phyloP scores from a whole-genome alignment of 2,888 invertebrate species.

The Cheilosia grossa region DNA sequence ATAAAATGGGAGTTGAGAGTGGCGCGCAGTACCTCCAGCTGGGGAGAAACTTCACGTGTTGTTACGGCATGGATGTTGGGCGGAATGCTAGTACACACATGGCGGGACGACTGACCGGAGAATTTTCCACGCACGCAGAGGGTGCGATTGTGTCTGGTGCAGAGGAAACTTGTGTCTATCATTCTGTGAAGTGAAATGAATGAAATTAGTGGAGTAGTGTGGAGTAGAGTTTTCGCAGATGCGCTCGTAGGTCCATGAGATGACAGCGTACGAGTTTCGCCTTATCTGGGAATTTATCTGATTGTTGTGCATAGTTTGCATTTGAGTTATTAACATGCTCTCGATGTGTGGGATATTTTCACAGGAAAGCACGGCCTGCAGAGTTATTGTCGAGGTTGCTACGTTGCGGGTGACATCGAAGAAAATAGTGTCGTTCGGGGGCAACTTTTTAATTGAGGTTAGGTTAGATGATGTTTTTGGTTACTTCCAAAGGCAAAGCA shows the following conservation, averaged over 20 bases:
- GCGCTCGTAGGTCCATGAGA: slow-evolving; percentile 51
- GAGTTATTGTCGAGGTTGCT: neutral
- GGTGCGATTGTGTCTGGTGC: slow-evolving; percentile 49
- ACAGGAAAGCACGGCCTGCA: slow-evolving; percentile 2
- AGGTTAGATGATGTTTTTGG: neutral
- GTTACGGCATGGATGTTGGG: slow-evolving; percentile 51
- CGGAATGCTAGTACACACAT: slow-evolving; percentile 58
- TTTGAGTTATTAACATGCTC: slow-evolving; percentile 24
- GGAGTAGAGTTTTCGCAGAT: slow-evolving; percentile 50
- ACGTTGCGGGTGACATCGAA: slow-evolving; percentile 22
- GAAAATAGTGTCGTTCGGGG: neutral
- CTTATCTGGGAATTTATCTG: slow-evolving; percentile 64
- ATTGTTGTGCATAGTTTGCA: slow-evolving; percentile 45
- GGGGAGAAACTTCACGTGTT: slow-evolving; percentile 63
- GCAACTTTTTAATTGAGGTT: neutral
- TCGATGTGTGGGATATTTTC: slow-evolving; percentile 37
- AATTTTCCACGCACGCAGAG: slow-evolving; percentile 42
- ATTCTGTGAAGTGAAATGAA: slow-evolving; percentile 56
- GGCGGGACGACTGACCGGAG: slow-evolving; percentile 1
- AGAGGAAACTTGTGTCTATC: slow-evolving; percentile 63
- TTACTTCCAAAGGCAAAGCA: too few species aligned
- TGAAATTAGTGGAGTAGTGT: slow-evolving; percentile 45
- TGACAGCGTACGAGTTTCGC: slow-evolving; percentile 17
- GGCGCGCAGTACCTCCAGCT: slow-evolving; percentile 31
- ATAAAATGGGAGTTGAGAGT: slow-evolving; percentile 68